Percentiles rank a stretch among this genome's conserved stretches.
These are phyloP conservation scores for Lophura nycthemera DNA, from an alignment of 2,113 vertebrate genomes.

Conservation along the genomic window DNA sequence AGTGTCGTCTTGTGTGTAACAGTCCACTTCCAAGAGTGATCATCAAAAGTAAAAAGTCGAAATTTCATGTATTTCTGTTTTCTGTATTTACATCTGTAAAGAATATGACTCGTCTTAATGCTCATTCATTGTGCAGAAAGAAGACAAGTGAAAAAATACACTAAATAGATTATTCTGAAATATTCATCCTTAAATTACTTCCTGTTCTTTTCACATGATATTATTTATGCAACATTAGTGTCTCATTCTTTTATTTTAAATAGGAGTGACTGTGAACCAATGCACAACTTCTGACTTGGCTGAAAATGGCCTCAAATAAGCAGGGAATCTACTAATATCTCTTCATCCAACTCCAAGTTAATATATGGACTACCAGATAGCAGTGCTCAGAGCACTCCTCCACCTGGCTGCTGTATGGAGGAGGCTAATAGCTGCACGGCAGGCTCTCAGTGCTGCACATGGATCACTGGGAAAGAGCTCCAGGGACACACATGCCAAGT, in stretches of 20 bases:
- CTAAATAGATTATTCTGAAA: background rate
- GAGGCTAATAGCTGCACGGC: background rate
- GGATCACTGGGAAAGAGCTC: background rate
- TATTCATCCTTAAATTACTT: background rate
- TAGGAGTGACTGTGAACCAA: background rate
- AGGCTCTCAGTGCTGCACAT: fast-evolving
- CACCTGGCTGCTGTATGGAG: background rate
- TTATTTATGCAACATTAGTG: background rate
- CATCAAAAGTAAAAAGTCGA: background rate
- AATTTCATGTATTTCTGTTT: background rate
- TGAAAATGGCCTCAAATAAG: background rate
- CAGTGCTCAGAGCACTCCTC: background rate
- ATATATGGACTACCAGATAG: background rate
- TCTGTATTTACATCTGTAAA: background rate
- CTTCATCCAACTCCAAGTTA: background rate
- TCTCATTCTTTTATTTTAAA: background rate
- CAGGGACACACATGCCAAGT: fast-evolving
- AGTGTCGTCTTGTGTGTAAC: background rate
- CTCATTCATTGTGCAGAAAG: background rate
- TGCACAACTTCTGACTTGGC: background rate
- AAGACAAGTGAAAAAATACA: background rate
- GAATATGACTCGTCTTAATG: background rate
- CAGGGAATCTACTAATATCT: background rate
- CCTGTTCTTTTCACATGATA: background rate
- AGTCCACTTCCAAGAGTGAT: background rate